A percentile compares a stretch with the other conserved stretches of the same genome.
Conservation (phyloP, 2,113 vertebrate species). For the Chitala chitala region DNA sequence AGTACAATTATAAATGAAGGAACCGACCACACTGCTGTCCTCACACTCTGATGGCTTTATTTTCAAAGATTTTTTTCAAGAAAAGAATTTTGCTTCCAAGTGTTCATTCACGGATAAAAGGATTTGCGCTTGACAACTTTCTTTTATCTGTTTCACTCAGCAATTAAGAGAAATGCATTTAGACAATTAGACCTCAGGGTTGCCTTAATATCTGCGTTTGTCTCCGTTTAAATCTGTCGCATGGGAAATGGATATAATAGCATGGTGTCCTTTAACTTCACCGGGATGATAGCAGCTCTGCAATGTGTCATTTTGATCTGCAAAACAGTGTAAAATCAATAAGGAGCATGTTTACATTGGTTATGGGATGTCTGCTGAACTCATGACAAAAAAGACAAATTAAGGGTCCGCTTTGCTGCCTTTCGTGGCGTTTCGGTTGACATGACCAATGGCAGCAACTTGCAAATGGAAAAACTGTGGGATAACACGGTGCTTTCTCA, state of each 20-base stretch:
- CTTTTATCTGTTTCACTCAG: not conserved
- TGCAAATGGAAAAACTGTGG: not conserved
- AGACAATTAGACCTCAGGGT: not conserved
- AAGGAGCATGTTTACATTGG: conserved; percentile 7
- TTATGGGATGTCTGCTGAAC: not conserved
- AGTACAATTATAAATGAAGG: not conserved
- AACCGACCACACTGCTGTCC: not conserved
- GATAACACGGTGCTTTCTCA: not conserved
- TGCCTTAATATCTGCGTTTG: not conserved
- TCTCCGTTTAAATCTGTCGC: not conserved
- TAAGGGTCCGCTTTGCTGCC: not conserved
- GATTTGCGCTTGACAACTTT: not conserved
- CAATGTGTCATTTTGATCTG: conserved; percentile 7
- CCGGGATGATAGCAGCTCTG: conserved; percentile 4
- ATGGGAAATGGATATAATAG: not conserved
- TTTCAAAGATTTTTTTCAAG: conserved; percentile 10
- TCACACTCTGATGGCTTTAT: not conserved
- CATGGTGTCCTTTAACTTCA: conserved; percentile 3
- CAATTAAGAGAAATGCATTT: not conserved
- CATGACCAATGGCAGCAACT: not conserved
- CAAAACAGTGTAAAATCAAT: conserved; percentile 14
- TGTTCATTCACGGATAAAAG: not conserved
- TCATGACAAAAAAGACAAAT: conserved; percentile 12
- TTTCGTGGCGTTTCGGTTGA: not conserved
- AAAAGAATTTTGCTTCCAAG: not conserved